A percentile compares a stretch with the other conserved stretches of the same genome.
phyloP scores from a whole-genome alignment of 2,113 vertebrate genomes.

The Coreoperca whiteheadi region DNA sequence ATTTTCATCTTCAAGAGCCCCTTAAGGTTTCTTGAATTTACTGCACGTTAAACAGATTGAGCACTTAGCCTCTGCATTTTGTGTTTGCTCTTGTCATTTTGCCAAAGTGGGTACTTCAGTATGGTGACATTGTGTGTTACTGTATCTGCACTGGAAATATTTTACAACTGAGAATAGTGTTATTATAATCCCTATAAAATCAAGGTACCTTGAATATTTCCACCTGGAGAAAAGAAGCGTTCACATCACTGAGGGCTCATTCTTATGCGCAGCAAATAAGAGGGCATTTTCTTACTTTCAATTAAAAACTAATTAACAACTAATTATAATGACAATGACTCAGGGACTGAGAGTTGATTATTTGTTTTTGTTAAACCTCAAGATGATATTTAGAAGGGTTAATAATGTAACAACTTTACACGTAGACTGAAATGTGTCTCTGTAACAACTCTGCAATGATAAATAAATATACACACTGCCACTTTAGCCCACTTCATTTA shows the following conservation, averaged over 20 bases:
- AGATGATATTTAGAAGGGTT: constrained; percentile 48
- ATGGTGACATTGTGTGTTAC: constrained; percentile 2
- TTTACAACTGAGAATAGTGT: constrained; percentile 23
- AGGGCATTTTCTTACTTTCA: constrained; percentile 51
- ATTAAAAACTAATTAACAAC: constrained; percentile 66
- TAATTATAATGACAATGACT: constrained; percentile 53
- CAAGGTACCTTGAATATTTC: constrained; percentile 24
- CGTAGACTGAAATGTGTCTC: constrained; percentile 3
- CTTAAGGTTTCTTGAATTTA: neutral
- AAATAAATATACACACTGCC: constrained; percentile 1
- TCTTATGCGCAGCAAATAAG: constrained; percentile 23
- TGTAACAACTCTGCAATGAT: neutral
- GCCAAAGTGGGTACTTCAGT: constrained; percentile 16
- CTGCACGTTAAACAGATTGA: constrained; percentile 21
- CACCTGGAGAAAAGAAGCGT: constrained; percentile 13
- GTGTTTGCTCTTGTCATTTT: constrained; percentile 28
- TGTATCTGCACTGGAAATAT: neutral
- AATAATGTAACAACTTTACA: constrained; percentile 27
- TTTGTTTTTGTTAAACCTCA: constrained; percentile 56
- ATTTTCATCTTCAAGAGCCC: neutral
- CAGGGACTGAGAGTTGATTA: constrained; percentile 34
- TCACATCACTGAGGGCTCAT: constrained; percentile 18
- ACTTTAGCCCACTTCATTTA: neutral
- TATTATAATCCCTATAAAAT: constrained; percentile 40
- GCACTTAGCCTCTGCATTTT: constrained; percentile 19